phyloP scores from a whole-genome alignment of 2,888 invertebrate genomes.

The Plemyria rubiginata region DNA sequence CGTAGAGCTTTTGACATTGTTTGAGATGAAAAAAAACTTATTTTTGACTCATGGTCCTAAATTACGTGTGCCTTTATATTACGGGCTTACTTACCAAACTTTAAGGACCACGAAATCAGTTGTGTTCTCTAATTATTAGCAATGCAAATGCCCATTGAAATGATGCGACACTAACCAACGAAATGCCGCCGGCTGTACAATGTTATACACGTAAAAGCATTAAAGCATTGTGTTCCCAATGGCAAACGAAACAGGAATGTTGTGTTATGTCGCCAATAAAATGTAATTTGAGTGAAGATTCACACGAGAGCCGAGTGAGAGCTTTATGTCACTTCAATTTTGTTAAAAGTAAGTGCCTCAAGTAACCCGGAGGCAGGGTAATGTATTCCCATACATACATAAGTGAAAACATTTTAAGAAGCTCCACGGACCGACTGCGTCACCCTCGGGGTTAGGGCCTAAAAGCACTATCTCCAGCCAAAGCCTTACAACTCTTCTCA shows the following conservation, averaged over 20 bases:
- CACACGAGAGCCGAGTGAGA: slow-evolving; percentile 77
- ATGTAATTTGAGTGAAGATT: slow-evolving; percentile 79
- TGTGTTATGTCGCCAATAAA: slow-evolving; percentile 72
- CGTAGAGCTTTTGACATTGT: no score
- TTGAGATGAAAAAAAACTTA: no score
- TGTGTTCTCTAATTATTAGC: not conserved
- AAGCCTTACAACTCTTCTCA: slow-evolving; percentile 85
- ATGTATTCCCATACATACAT: slow-evolving; percentile 85
- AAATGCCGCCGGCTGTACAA: not conserved
- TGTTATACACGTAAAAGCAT: not conserved
- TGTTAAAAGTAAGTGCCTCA: slow-evolving; percentile 82
- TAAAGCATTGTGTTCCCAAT: slow-evolving; percentile 20
- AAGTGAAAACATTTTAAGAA: slow-evolving; percentile 85
- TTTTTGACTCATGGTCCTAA: no score
- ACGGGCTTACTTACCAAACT: no score
- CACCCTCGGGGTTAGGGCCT: slow-evolving; percentile 85
- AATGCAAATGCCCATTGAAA: no score
- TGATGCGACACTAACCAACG: no score
- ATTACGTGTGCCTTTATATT: no score
- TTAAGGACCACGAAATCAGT: not conserved
- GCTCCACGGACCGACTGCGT: slow-evolving; percentile 82
- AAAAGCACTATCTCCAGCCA: slow-evolving; percentile 85
- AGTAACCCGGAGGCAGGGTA: slow-evolving; percentile 81
- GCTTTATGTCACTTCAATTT: slow-evolving; percentile 84
- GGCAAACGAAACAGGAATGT: slow-evolving; percentile 52